Evolutionary conservation across 2,113 vertebrate species (phyloP), one percentile per base, ranked within the genome.

Genomic region (Serilophus lunatus): DNA sequence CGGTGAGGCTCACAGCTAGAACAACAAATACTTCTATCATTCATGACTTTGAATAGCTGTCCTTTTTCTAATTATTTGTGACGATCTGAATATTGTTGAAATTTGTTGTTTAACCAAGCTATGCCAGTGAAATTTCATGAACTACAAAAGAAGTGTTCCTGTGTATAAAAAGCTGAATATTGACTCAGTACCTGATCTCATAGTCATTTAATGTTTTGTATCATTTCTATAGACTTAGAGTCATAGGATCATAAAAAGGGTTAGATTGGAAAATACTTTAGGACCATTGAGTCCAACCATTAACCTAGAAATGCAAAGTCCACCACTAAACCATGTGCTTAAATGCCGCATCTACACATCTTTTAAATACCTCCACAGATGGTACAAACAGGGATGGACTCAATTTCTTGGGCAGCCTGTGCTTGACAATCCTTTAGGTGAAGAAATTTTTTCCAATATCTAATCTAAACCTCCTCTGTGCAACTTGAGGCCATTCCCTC

Each of bases 11-110:
- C 54, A 44, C 49, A 84, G 49, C 31, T 88, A 81, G 69, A 93
- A 35, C 28, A 78, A 36, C 85, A 93, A 81, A 64, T 68, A 64
- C 16, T 92, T 88, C 29, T 47, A 12, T 44, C 56, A 56, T 81
- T 90, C 77, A 24, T 92, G 42, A 86, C 68, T 95, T 90, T 88
- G 38, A 96, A 90, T 86, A 93, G 47, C 35, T 82, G 12, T 83
- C 19, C 10, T 88, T 92, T 86, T 85, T 83, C 71, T 81, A 78
- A 81, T 88, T 94, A 82, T 63, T 90, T 88, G 35, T 86, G 57
- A 86, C 68, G 35, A 71, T 33, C 35, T 76, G 40, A 66, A 60
- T 75, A 78, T 75, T 78, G 68, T 38, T 88, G 36, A 78, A 92
- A 90, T 74, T 7, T 64, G 13, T 90, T 90, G 13, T 56, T 83